Percentiles rank a stretch among this genome's conserved stretches.
Evolutionary conservation across 1,140 invertebrate genomes (phyloP).

Genomic region (Polypedilum vanderplanki): DNA sequence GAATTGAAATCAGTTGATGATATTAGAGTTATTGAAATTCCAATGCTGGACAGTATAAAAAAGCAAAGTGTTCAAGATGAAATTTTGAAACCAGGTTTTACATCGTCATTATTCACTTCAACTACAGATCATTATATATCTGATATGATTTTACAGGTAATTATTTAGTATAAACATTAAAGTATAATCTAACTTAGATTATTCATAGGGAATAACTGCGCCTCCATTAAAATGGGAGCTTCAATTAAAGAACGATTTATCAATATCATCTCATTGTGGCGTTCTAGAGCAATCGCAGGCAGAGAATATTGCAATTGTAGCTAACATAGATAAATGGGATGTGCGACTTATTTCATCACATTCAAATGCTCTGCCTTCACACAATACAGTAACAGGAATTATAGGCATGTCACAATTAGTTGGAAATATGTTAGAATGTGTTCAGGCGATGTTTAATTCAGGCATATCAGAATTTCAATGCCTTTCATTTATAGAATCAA

Average conservation of each 20-base stretch:
- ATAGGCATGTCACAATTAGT: conserved; percentile 77
- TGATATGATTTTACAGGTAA: conserved; percentile 64
- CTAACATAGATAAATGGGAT: conserved; percentile 74
- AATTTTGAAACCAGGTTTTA: conserved; percentile 42
- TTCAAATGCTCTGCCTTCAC: conserved; percentile 44
- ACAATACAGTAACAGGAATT: conserved; percentile 43
- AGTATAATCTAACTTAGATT: neutral
- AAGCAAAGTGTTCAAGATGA: conserved; percentile 37
- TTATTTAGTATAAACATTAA: neutral
- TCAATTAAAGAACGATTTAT: conserved; percentile 48
- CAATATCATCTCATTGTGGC: conserved; percentile 52
- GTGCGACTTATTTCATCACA: conserved; percentile 51
- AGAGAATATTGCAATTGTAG: conserved; percentile 75
- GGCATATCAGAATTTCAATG: conserved; percentile 62
- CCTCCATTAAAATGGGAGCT: conserved; percentile 48
- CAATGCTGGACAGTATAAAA: conserved; percentile 35
- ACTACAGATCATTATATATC: conserved; percentile 65
- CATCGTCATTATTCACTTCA: conserved; percentile 54
- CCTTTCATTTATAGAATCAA: conserved; percentile 72
- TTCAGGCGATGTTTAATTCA: conserved; percentile 63
- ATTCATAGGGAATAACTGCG: conserved; percentile 39
- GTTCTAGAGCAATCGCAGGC: conserved; percentile 59
- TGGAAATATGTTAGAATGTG: conserved; percentile 73
- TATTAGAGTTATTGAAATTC: conserved; percentile 25
- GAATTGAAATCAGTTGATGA: conserved; percentile 1